Evolutionary conservation across 2,797 vertebrate genomes (phyloP).

Genomic region (Microctenopoma lineatum): DNA sequence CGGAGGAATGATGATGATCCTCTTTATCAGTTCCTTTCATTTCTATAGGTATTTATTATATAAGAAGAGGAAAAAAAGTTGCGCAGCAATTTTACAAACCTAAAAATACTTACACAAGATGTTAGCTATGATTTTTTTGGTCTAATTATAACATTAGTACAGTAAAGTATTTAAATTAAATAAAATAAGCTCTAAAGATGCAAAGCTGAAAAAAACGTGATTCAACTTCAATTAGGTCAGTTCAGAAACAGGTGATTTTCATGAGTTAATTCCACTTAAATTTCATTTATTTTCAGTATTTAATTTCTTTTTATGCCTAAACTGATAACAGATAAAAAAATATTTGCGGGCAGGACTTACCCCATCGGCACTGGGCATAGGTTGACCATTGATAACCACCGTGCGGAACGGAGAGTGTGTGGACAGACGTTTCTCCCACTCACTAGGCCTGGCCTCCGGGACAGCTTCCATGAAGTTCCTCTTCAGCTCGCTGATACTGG

Average conservation of each 20-base stretch:
- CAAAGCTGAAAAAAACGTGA: slow-evolving; percentile 4
- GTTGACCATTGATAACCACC: slow-evolving; percentile 86
- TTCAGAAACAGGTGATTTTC: slow-evolving; percentile 28
- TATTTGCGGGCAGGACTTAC: slow-evolving; percentile 82
- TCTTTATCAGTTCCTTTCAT: background rate
- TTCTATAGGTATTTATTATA: background rate
- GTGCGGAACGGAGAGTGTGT: slow-evolving; percentile 92
- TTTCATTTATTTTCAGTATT: background rate
- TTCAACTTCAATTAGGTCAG: slow-evolving; percentile 20
- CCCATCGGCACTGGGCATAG: slow-evolving; percentile 87
- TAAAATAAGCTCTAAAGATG: slow-evolving; percentile 2
- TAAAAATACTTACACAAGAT: background rate
- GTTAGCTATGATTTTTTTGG: slow-evolving; percentile 3
- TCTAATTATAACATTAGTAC: slow-evolving; percentile 14
- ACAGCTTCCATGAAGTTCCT: slow-evolving; percentile 95
- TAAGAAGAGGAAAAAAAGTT: background rate
- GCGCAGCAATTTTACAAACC: background rate
- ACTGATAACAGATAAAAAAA: slow-evolving; percentile 16
- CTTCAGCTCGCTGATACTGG: slow-evolving; percentile 95
- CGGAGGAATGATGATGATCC: slow-evolving; percentile 31
- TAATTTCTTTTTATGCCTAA: slow-evolving; percentile 24
- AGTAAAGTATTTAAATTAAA: slow-evolving; percentile 20
- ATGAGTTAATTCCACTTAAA: background rate
- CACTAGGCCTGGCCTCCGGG: slow-evolving; percentile 89
- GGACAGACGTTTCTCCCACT: slow-evolving; percentile 98